These are phyloP conservation scores for Catocala sponsa DNA, from an alignment of 2,888 invertebrate genomes.

Conservation along the genomic window DNA sequence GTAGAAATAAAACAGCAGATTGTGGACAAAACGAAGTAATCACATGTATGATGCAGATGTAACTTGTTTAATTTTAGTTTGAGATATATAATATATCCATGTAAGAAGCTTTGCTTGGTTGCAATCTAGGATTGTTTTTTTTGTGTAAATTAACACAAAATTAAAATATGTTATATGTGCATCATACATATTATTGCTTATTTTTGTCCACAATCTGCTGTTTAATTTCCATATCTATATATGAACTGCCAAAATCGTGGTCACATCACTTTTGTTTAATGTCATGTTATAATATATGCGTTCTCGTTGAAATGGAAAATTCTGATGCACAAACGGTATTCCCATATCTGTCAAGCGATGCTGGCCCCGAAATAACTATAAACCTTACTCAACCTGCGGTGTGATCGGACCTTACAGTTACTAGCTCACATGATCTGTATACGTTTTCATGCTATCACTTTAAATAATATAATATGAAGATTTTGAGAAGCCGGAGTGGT, in stretches of 20 bases:
- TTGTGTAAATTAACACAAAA: not conserved
- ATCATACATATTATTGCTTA: not conserved
- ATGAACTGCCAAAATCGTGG: not conserved
- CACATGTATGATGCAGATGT: not conserved
- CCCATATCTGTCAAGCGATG: not conserved
- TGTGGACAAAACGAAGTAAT: conserved; percentile 23
- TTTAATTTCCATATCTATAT: conserved; percentile 6
- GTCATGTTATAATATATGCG: not conserved
- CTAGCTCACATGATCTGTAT: too few species aligned
- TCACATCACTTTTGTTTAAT: not conserved
- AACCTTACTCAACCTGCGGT: too few species aligned
- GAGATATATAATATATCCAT: too few species aligned
- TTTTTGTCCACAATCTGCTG: not conserved
- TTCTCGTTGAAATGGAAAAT: conserved; percentile 1
- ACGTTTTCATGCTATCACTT: too few species aligned
- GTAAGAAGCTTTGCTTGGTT: too few species aligned
- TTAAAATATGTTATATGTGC: not conserved
- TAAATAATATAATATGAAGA: too few species aligned
- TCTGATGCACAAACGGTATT: not conserved
- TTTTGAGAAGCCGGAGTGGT: too few species aligned
- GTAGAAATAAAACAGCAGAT: conserved; percentile 1
- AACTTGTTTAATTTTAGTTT: too few species aligned
- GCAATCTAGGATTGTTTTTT: too few species aligned
- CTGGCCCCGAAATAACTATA: not conserved
- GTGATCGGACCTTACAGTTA: too few species aligned